These are phyloP conservation scores for Macquaria ambigua DNA, from an alignment of 2,113 vertebrate genomes.

Conservation along the genomic window DNA sequence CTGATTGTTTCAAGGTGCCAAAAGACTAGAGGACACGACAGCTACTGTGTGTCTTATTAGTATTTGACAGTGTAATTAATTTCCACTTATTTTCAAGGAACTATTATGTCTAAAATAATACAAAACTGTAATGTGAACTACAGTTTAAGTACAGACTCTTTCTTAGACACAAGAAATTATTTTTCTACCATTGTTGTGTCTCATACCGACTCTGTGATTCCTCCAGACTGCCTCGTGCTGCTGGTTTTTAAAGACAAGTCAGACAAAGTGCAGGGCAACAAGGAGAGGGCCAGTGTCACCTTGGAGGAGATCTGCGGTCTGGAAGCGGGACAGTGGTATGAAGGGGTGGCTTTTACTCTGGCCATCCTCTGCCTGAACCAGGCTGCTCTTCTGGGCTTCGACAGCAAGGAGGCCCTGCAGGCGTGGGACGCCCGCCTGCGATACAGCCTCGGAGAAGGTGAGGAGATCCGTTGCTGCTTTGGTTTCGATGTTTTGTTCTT, in stretches of 20 bases:
- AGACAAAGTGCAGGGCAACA: slow-evolving; percentile 87
- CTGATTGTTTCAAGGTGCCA: slow-evolving; percentile 65
- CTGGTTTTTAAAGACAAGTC: slow-evolving; percentile 92
- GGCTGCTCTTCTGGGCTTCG: slow-evolving; percentile 92
- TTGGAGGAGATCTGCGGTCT: slow-evolving; percentile 97
- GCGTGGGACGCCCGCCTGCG: slow-evolving; percentile 93
- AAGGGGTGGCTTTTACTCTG: slow-evolving; percentile 89
- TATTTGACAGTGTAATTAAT: neutral
- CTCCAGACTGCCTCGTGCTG: slow-evolving; percentile 93
- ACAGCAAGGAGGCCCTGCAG: slow-evolving; percentile 91
- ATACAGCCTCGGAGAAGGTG: slow-evolving; percentile 94
- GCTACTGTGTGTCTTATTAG: slow-evolving; percentile 51
- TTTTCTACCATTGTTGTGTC: neutral
- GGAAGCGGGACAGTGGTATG: slow-evolving; percentile 89
- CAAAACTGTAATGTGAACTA: neutral
- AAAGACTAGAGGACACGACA: slow-evolving; percentile 32
- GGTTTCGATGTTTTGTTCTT: neutral
- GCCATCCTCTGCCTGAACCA: slow-evolving; percentile 92
- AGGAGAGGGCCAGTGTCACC: slow-evolving; percentile 89
- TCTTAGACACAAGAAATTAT: neutral
- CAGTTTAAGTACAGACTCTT: neutral
- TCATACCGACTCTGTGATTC: slow-evolving; percentile 6
- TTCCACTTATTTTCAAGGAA: neutral
- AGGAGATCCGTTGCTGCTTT: slow-evolving; percentile 7
- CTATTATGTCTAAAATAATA: neutral